phyloP scores from a whole-genome alignment of 2,888 invertebrate genomes.

The Lissocephala sabroskyi region DNA sequence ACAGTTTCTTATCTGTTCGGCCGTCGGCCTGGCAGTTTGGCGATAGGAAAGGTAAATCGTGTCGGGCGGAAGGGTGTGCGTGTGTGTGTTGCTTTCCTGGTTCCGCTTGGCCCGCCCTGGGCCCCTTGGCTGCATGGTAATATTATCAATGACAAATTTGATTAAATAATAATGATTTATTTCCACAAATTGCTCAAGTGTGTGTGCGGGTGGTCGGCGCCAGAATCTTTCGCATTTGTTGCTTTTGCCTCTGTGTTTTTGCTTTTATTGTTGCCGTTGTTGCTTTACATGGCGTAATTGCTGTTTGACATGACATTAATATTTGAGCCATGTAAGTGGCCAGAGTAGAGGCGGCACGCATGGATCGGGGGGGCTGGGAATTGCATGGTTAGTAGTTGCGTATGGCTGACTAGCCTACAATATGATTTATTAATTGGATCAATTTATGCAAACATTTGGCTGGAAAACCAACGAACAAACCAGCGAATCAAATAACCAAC shows the following conservation, averaged over 20 bases:
- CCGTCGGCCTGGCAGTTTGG: not conserved
- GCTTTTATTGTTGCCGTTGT: conserved; percentile 11
- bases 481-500: not conserved
- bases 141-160: conserved; percentile 63
- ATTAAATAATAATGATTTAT: conserved; percentile 65
- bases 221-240: conserved; percentile 44
- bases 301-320: conserved; percentile 64
- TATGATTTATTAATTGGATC: conserved; percentile 54
- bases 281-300: conserved; percentile 49
- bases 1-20: not conserved
- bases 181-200: conserved; percentile 57
- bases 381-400: not conserved
- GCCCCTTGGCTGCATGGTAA: conserved; percentile 5
- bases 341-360: too few relatives aligned
- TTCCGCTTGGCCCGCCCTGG: not conserved
- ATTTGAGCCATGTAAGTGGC: conserved; percentile 31
- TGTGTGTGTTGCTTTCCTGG: conserved; percentile 6
- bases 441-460: conserved; percentile 36
- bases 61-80: not conserved
- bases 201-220: conserved; percentile 14
- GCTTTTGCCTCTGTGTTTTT: conserved; percentile 21
- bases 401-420: conserved; percentile 38
- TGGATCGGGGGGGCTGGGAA: not conserved
- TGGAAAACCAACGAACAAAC: conserved; percentile 5
- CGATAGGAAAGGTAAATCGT: too few relatives aligned